Percentiles rank a stretch among this genome's conserved stretches.
Evolutionary conservation across 2,113 vertebrate genomes (phyloP).

Genomic region (Okapia johnstoni): DNA sequence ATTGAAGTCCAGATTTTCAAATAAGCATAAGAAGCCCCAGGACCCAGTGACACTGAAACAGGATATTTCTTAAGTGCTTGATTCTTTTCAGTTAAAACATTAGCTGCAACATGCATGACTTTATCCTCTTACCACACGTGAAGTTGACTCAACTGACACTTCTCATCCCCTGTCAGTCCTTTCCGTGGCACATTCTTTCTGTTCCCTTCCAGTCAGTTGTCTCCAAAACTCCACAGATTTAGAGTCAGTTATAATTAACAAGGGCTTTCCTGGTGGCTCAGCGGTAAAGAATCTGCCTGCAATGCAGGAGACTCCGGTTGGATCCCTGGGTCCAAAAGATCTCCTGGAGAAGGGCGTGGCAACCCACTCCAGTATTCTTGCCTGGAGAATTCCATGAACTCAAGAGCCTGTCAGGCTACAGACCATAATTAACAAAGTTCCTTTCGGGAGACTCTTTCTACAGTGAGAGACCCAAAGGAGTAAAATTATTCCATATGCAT

Average conservation of each 20-base stretch:
- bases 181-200: background rate
- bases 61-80: background rate
- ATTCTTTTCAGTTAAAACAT: background rate
- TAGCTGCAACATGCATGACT: background rate
- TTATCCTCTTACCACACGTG: rapidly evolving
- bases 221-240: background rate
- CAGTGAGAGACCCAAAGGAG: background rate
- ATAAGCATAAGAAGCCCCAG: background rate
- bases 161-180: background rate
- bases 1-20: background rate
- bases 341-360: background rate
- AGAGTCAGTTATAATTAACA: background rate
- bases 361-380: background rate
- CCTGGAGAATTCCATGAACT: background rate
- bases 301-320: background rate
- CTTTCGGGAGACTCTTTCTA: background rate
- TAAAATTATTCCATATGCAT: background rate
- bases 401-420: background rate
- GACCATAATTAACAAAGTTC: background rate
- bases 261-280: background rate
- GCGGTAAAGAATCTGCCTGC: background rate
- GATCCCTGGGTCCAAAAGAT: background rate
- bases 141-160: background rate
- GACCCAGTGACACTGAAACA: background rate
- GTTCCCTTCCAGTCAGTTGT: background rate